phyloP scores from a whole-genome alignment of 2,113 vertebrate genomes.

The Phyllostomus hastatus region DNA sequence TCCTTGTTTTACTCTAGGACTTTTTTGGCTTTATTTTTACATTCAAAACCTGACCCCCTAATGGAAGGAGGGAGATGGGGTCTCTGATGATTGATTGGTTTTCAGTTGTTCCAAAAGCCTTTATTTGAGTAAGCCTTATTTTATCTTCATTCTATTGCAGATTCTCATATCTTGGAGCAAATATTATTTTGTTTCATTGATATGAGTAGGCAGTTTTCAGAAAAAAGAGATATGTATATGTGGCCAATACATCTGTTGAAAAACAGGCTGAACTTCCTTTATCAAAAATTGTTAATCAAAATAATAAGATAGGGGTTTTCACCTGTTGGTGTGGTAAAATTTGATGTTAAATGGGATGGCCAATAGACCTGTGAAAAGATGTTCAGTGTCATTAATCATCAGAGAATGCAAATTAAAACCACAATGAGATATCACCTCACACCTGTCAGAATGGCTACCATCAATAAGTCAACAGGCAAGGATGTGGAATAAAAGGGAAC shows the following conservation, averaged over 20 bases:
- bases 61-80: background rate
- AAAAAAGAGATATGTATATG: background rate
- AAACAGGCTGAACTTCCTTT: background rate
- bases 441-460: too few relatives aligned
- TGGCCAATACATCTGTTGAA: background rate
- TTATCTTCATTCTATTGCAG: background rate
- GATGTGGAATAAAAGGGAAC: too few relatives aligned
- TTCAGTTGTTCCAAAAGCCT: background rate
- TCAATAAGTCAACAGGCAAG: too few relatives aligned
- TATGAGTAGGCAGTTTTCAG: background rate
- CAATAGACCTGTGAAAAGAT: background rate
- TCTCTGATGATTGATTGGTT: background rate
- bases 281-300: background rate
- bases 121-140: background rate
- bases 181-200: background rate
- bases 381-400: background rate
- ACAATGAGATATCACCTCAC: too few relatives aligned
- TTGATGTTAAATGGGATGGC: background rate
- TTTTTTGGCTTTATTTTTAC: background rate
- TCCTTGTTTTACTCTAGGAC: background rate
- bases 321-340: background rate
- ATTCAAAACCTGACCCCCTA: background rate
- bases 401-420: too few relatives aligned
- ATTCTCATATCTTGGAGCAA: background rate
- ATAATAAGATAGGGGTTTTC: background rate